Base-by-base conservation (phyloP, 2,888 invertebrate genomes). In the Agriopis leucophaearia region DNA sequence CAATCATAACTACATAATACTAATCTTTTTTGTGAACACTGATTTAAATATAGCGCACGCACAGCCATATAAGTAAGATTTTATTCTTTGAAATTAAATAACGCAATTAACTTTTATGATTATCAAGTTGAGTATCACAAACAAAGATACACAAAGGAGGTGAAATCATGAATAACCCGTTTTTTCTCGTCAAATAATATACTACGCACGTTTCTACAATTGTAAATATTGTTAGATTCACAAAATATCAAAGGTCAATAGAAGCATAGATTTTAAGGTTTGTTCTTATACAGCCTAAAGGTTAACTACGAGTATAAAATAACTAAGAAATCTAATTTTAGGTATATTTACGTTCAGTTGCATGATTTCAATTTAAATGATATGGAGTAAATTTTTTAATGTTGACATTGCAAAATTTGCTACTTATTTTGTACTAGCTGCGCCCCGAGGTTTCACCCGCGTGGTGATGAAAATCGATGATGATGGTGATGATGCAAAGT, bases 221-320 rank as follows among this genome's bases (percentile, higher is more conserved):
- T 44, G n/a, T 35, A 57, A 35, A n/a, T 1, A 48, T 48, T 50
- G 36, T 54, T 50, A 44, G 44, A 51, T 27, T 16, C 62, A 64
- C 27, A 65, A 67, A 58, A 71, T 59, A 56, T 15, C 58, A 67
- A 74, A 76, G 72, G 76, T 75, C 71, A 76, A 59, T 40, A 64
- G 16, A 38, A 42, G 40, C 63, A 54, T 66, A 55, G 55, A 27
- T 64, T 62, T 69, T 63, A 51, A 51, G 51, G 51, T 51, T 62
- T 62, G 62, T 62, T 54, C 45, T 62, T 52, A 27, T 27, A 54
- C 13, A 9, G 54, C 54, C 54, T 54, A 62, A 52, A 51, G 50
- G 51, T 60, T 61, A 59, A 50, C 40, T 50, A 13, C n/a, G 12
- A 42, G 18, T 8, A 42, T 42, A 55, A 55, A 55, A 42, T 8